Base-by-base conservation (phyloP, 1,140 invertebrate genomes). In the Maniola jurtina region DNA sequence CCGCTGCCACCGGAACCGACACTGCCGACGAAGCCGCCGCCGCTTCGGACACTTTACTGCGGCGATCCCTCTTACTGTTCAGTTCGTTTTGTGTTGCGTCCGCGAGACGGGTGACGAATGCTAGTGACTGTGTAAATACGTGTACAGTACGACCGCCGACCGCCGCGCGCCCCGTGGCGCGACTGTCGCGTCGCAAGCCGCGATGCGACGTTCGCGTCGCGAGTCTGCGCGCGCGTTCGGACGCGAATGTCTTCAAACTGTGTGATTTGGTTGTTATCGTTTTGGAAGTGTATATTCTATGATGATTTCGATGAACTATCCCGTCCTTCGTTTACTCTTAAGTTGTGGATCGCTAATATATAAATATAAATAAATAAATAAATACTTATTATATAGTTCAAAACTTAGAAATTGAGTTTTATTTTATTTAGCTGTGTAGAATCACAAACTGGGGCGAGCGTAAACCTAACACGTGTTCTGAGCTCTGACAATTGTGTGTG, bases 251-350 rank as follows among this genome's bases (percentile, higher is more conserved):
- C 52, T 42, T 42, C 40, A 11, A 42, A n/a, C n/a, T n/a, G 40
- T 42, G 40, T 67, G 35, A 14, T 71, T 73, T 70, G 25, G 61
- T 73, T 69, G 61, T 65, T 64, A 72, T 68, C 57, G 58, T 75
- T 73, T 71, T 55, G 47, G 61, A 67, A 61, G 63, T 72, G 70
- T 76, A 76, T 71, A 78, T 79, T 81, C 70, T 82, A 70, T 77
- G 68, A 75, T 78, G 72, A 76, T 77, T 80, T 79, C 70, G 75
- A 83, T 79, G 71, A 83, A 77, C 83, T 83, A 72, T 86, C 86
- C 84, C 86, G 86, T 86, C 84, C 86, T 81, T 85, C 77, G 73
- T 78, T 84, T 79, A 77, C 73, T 76, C 73, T 78, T 79, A 70
- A 9, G 75, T 84, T 84, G 74, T 78, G 73, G 76, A 82, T 80